Conservation (phyloP, 1,140 invertebrate species). For the Nasonia longicornis region DNA sequence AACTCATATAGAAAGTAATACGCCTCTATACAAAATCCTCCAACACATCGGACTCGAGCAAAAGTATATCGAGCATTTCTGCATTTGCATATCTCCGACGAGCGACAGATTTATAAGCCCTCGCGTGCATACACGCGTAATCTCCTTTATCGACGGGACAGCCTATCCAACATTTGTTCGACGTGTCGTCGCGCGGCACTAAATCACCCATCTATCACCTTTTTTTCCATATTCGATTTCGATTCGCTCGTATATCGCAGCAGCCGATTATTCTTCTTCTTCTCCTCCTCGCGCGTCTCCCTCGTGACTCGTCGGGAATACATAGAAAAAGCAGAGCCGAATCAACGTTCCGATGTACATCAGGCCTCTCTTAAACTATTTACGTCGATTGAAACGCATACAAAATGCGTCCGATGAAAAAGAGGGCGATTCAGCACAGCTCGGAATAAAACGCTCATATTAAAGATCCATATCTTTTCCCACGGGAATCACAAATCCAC, state of each 20-base stretch:
- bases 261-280: no score
- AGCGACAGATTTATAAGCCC: background rate
- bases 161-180: background rate
- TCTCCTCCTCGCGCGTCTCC: no score
- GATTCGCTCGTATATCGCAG: background rate
- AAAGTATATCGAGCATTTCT: background rate
- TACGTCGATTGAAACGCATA: no score
- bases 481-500: conserved; percentile 12
- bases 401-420: no score
- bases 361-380: no score
- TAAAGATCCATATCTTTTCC: conserved; percentile 18
- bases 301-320: no score
- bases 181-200: background rate
- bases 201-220: background rate
- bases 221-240: background rate
- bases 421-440: background rate
- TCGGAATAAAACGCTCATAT: conserved; percentile 14
- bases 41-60: no score
- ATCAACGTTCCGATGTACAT: no score
- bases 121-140: background rate
- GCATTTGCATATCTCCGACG: background rate
- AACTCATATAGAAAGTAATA: background rate
- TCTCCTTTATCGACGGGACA: conserved; percentile 1
- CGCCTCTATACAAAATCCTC: no score
- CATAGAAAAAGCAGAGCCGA: no score